A percentile compares a stretch with the other conserved stretches of the same genome.
phyloP scores from a whole-genome alignment of 2,113 vertebrate species.

The Chelonoidis abingdonii region DNA sequence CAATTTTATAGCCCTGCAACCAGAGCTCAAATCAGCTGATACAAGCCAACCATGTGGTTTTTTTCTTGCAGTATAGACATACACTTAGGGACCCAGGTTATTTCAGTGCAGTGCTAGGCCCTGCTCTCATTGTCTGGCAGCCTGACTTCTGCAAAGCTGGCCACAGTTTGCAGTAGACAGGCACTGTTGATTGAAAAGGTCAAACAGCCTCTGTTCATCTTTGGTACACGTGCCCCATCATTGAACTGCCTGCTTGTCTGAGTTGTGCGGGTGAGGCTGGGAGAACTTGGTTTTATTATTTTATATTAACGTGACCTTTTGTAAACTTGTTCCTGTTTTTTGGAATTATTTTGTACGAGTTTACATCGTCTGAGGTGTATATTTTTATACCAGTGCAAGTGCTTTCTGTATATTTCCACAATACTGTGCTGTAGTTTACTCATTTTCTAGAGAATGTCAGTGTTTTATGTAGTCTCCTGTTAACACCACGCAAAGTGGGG shows the following conservation, averaged over 20 bases:
- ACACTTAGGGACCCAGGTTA: not conserved
- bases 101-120: not conserved
- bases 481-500: constrained; percentile 30
- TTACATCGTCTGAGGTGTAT: constrained; percentile 78
- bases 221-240: fast-evolving
- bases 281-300: constrained; percentile 59
- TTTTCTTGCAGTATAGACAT: not conserved
- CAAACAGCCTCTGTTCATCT: not conserved
- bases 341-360: constrained; percentile 79
- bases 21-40: not conserved
- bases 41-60: not conserved
- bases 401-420: constrained; percentile 75
- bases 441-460: constrained; percentile 72
- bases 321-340: constrained; percentile 74
- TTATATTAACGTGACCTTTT: constrained; percentile 76
- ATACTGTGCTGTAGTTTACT: constrained; percentile 56
- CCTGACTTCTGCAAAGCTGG: not conserved
- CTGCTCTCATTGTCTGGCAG: not conserved
- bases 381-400: constrained; percentile 83
- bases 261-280: constrained; percentile 16
- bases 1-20: not conserved
- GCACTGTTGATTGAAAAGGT: not conserved
- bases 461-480: constrained; percentile 73
- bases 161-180: not conserved
- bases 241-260: not conserved